Evolutionary conservation across 2,797 vertebrate genomes (phyloP).

Genomic region (Halcyon chelicuti): DNA sequence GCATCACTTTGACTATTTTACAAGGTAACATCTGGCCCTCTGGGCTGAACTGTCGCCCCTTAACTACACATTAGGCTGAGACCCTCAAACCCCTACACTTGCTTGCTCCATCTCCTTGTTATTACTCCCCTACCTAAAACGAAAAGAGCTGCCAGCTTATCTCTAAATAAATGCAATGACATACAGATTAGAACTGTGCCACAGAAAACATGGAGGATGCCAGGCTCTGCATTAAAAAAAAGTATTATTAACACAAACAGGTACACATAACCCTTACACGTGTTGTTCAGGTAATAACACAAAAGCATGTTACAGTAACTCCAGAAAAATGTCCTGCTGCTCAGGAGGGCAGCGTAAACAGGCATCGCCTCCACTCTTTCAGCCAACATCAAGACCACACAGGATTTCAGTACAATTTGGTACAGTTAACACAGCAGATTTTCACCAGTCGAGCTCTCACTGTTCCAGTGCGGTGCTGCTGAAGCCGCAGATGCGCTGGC

Average conservation of each 20-base stretch:
- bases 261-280: not conserved
- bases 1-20: not conserved
- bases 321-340: rapidly evolving
- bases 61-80: not conserved
- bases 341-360: not conserved
- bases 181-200: not conserved
- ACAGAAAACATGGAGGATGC: not conserved
- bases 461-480: not conserved
- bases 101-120: not conserved
- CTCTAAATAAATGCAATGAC: not conserved
- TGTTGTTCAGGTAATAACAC: not conserved
- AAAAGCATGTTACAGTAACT: not conserved
- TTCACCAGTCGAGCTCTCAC: not conserved
- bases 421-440: not conserved
- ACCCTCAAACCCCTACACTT: rapidly evolving
- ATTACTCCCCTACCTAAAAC: not conserved
- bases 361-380: not conserved
- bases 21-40: not conserved
- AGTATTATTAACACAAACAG: conserved; percentile 60
- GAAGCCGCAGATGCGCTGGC: not conserved
- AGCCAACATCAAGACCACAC: not conserved
- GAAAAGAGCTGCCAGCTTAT: not conserved
- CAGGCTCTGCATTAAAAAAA: not conserved
- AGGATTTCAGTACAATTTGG: not conserved
- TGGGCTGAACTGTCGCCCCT: not conserved